These are phyloP conservation scores for Chaunax sp. DNA, from an alignment of 2,797 vertebrate species.

Conservation along the genomic window DNA sequence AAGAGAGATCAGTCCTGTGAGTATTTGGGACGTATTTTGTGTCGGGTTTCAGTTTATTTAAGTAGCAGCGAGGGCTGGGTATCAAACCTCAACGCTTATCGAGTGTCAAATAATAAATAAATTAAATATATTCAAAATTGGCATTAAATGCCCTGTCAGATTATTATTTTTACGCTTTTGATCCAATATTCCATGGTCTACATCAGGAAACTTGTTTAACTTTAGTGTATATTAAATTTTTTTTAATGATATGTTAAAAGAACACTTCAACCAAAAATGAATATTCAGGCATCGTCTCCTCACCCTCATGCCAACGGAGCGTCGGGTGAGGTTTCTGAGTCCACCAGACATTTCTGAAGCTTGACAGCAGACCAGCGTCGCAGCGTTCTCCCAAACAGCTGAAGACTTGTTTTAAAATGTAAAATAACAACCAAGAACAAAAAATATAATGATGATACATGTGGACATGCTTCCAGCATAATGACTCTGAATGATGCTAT, in stretches of 20 bases:
- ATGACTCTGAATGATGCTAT: too few species aligned
- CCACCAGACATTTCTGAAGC: too few species aligned
- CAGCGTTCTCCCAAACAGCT: too few species aligned
- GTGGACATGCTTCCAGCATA: too few species aligned
- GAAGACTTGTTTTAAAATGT: too few species aligned
- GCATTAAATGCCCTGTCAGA: neutral
- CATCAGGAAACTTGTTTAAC: neutral
- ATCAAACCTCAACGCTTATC: neutral
- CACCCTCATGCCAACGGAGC: too few species aligned
- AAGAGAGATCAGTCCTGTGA: slow-evolving; percentile 97
- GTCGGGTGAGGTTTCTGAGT: too few species aligned
- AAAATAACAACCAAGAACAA: too few species aligned
- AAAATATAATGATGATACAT: too few species aligned
- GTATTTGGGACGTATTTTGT: slow-evolving; percentile 55
- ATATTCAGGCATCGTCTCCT: too few species aligned
- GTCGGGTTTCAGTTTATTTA: slow-evolving; percentile 19
- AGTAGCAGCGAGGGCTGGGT: neutral
- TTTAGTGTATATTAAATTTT: neutral
- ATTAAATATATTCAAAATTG: neutral
- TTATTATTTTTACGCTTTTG: neutral
- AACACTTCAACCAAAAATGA: neutral
- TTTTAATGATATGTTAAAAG: neutral
- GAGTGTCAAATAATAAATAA: neutral
- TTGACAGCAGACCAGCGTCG: too few species aligned
- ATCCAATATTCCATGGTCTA: neutral